A percentile compares a stretch with the other conserved stretches of the same genome.
These are phyloP conservation scores for Eristalis tenax DNA, from an alignment of 2,888 invertebrate genomes.

Conservation along the genomic window DNA sequence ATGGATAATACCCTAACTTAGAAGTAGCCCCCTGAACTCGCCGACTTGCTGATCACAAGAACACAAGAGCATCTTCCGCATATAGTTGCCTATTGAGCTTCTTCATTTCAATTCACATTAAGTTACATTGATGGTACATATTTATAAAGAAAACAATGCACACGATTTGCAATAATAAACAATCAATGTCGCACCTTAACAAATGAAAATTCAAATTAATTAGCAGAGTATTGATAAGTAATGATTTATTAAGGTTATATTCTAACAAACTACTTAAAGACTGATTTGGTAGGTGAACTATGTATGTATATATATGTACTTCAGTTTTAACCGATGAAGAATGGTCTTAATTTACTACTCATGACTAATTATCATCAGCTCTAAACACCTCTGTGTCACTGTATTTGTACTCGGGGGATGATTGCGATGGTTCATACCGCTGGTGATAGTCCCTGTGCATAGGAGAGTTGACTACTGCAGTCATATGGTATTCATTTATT, in stretches of 20 bases:
- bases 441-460: slow-evolving; percentile 14
- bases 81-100: too few species aligned
- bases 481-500: slow-evolving; percentile 73
- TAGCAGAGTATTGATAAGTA: neutral
- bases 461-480: neutral
- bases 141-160: too few species aligned
- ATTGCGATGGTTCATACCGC: slow-evolving; percentile 27
- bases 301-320: neutral
- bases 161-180: too few species aligned
- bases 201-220: neutral
- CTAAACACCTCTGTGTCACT: slow-evolving; percentile 40
- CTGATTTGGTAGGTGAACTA: neutral
- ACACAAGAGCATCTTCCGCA: too few species aligned
- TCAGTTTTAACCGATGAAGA: slow-evolving; percentile 22
- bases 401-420: slow-evolving; percentile 59
- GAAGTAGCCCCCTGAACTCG: too few species aligned
- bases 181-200: neutral
- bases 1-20: too few species aligned
- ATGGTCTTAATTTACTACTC: slow-evolving; percentile 17
- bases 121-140: too few species aligned
- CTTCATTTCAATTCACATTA: too few species aligned
- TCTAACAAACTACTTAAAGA: slow-evolving; percentile 4
- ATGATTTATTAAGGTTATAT: neutral
- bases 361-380: slow-evolving; percentile 42
- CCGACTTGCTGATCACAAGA: too few species aligned